Evolutionary conservation across 2,113 vertebrate species (phyloP), one percentile per base, ranked within the genome.

Genomic region (Abramis brama): DNA sequence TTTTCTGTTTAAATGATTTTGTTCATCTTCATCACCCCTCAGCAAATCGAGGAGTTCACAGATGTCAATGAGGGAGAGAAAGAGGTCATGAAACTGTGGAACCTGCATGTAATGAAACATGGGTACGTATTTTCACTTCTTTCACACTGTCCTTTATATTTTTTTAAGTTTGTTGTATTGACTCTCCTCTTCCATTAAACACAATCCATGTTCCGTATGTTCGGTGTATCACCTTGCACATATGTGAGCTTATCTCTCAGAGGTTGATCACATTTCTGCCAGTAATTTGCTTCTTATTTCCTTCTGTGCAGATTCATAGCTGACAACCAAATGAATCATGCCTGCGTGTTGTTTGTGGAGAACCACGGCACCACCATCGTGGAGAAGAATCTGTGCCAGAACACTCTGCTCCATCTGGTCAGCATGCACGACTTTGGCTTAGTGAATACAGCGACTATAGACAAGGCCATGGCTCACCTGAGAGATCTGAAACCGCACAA

Each of bases 361-460:
- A 95, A 95, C 82, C 96, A 96, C 80, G 96, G 95, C 92, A 91
- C 94, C 83, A 92, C 94, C 95, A 96, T 99, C 84, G 93, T 97
- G 84, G 93, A 96, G 93, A 96, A 94, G 93, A 95, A 94, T 93
- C 96, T 99, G 86, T 96, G 95, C 90, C 95, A 96, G 93, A 99
- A 99, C 95, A 96, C 98, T 92, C 97, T 99, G 95, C 97, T 99
- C 90, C 98, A 99, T 90, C 93, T 99, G 91, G 95, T 98, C 95
- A 99, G 97, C 96, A 99, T 99, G 98, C 97, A 99, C 92, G 97
- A 99, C 96, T 99, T 98, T 95, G 99, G 97, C 94, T 96, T 99
- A 93, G 95, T 99, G 92, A 96, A 92, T 94, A 97, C 97, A 62
- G 91, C 90, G 89, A 98, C 96, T 92, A 97, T 99, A 92, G 96